Base-by-base conservation (phyloP, 2,888 invertebrate genomes). In the Chloromyia formosa region DNA sequence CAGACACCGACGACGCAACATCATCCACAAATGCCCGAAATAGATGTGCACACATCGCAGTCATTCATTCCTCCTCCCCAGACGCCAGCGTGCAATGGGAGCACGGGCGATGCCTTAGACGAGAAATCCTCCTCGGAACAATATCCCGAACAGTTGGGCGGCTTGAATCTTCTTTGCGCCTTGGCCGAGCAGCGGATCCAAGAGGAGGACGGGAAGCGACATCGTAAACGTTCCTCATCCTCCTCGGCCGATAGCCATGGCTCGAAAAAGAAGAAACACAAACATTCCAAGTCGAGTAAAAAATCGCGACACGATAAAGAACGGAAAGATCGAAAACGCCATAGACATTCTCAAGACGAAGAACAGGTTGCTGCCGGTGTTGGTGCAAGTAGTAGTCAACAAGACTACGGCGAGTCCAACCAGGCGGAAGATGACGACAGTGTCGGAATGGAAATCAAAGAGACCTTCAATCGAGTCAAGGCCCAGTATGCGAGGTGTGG, bases 111-210 rank as follows among this genome's bases (percentile, higher is more conserved):
- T 79, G 14, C 27, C 12, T 9, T 64, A 27, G 74, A 74, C 16
- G 60, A 66, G 27, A 74, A 74, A 64, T 54, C 61, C n/a, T 16
- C 64, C 22, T 10, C 54, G 10, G 75, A 77, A 22, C 75, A 77
- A 18, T 77, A 74, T 20, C 72, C 71, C 10, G 86, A 86, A 77
- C 87, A 86, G 3, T 84, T 92, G 18, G 91, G 89, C 23, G 92
- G 92, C 0, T 85, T 95, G 16, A 92, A 93, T 73, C 83, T 95
- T 42, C 84, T 95, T 27, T 95, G 95, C 83, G 94, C 94, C 9
- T 86, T 95, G 75, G 95, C 94, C 0, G 94, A 94, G 81, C 94
- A 94, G 81, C 88, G 94, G 78, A 92, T 94, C 77, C 89, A 91
- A 86, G 93, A 94, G 81, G 94, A 94, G 83, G 92, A 79, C 79